Evolutionary conservation across 2,888 invertebrate species (phyloP).

Genomic region (Synanthedon andrenaeformis): DNA sequence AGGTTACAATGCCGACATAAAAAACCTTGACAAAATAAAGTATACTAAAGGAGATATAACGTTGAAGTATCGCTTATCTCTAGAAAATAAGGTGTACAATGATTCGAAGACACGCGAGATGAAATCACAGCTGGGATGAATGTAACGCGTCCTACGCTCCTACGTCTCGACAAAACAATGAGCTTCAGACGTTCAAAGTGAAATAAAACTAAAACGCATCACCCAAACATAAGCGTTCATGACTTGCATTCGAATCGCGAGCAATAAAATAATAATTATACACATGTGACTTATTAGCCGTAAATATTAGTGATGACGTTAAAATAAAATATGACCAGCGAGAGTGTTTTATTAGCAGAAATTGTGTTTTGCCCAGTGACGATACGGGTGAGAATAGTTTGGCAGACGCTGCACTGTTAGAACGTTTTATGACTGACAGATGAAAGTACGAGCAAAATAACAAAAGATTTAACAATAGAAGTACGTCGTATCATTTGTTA

Average conservation of each 20-base stretch:
- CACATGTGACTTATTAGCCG: slow-evolving; percentile 65
- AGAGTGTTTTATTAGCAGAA: slow-evolving; percentile 6
- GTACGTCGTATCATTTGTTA: slow-evolving; percentile 67
- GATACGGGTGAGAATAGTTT: slow-evolving; percentile 13
- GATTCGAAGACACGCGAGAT: slow-evolving; percentile 9
- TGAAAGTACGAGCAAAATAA: slow-evolving; percentile 49
- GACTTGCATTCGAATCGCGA: slow-evolving; percentile 53
- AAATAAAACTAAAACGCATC: slow-evolving; percentile 35
- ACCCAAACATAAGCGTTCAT: slow-evolving; percentile 48
- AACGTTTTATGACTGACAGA: slow-evolving; percentile 21
- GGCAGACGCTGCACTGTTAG: slow-evolving; percentile 12
- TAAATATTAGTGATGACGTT: slow-evolving; percentile 44
- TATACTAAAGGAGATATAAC: background rate
- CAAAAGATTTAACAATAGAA: slow-evolving; percentile 65
- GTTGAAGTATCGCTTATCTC: background rate
- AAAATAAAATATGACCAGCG: slow-evolving; percentile 29
- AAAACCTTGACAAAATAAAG: background rate
- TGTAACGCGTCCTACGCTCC: slow-evolving; percentile 45
- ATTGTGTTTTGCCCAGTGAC: slow-evolving; percentile 6
- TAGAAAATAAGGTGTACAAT: background rate
- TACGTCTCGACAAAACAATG: slow-evolving; percentile 46
- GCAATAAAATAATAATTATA: slow-evolving; percentile 69
- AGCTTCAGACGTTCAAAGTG: slow-evolving; percentile 26
- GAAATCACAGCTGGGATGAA: slow-evolving; percentile 30
- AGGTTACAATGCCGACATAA: background rate